A percentile compares a stretch with the other conserved stretches of the same genome.
Conservation (phyloP, 2,113 vertebrate species). For the Callorhinus ursinus region DNA sequence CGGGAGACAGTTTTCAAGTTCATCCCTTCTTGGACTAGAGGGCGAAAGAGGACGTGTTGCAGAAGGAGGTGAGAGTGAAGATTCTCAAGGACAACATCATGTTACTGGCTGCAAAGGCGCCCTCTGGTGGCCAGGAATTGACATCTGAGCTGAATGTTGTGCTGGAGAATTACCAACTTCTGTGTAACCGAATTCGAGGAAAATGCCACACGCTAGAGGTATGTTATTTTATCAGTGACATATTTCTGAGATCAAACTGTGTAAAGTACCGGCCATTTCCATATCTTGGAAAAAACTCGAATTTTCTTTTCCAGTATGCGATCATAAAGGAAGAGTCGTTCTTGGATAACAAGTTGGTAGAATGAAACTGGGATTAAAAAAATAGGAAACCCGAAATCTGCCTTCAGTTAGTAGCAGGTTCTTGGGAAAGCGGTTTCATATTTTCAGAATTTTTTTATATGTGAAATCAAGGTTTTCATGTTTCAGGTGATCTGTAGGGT, state of each 20-base stretch:
- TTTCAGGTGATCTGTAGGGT: neutral
- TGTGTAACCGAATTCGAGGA: constrained; percentile 96
- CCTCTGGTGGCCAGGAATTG: constrained; percentile 91
- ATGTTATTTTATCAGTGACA: neutral
- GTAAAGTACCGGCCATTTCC: neutral
- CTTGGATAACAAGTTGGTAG: neutral
- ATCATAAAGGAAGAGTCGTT: neutral
- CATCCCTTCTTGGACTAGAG: constrained; percentile 86
- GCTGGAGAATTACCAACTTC: constrained; percentile 95
- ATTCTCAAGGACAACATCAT: constrained; percentile 98
- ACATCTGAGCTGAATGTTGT: constrained; percentile 89
- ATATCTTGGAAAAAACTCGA: neutral
- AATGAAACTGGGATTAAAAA: neutral
- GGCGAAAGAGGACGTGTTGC: constrained; percentile 97
- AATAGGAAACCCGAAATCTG: neutral
- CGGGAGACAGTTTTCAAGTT: neutral
- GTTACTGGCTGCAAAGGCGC: constrained; percentile 88
- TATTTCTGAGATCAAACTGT: neutral
- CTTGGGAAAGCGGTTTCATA: neutral
- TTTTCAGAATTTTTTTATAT: neutral
- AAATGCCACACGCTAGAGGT: constrained; percentile 98
- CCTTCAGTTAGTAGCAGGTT: neutral
- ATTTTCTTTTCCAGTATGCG: neutral
- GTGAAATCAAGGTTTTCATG: neutral
- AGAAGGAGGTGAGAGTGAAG: constrained; percentile 99